Base-by-base conservation (phyloP, 2,888 invertebrate genomes). In the Sphaeridia pumilis region DNA sequence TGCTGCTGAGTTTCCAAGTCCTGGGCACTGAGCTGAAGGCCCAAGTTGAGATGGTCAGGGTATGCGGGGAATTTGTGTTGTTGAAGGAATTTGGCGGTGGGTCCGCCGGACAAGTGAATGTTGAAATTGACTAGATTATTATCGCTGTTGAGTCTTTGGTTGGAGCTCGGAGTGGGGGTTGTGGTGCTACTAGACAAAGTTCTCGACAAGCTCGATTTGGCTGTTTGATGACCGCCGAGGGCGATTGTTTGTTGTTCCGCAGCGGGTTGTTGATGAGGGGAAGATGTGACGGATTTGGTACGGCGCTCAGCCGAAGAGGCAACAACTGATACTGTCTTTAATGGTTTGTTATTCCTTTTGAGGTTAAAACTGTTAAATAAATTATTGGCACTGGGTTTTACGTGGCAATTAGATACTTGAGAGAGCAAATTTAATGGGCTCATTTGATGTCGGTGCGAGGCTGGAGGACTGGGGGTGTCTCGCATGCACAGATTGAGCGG, bases 401-500 rank as follows among this genome's bases (percentile, higher is more conserved):
- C 36, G 14, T 21, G 5, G 14, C 47, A 20, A 22, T 17, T 42
- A 22, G 27, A 14, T 5, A 35, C 14, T 2, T 24, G 5, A 4
- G 47, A 36, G 27, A 49, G 42, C 7, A 42, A 20, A 42, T 49
- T 41, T 10, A 31, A 20, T 21, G 27, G 38, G 26, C 17, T 28
- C 10, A 44, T 24, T 27, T 12, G 52, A 38, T 17, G 24, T n/a
- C 20, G 22, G 31, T 10, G 14, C 31, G 14, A 31, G 10, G 35
- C 48, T 21, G n/a, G n/a, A n/a, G n/a, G n/a, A n/a, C n/a, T n/a
- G n/a, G n/a, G n/a, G n/a, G 45, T 34, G 47, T 65, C 65, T 10
- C 63, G 36, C 22, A 64, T 45, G 38, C 64, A 64, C 17, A 64
- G 45, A 46, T 64, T 64, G 4, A 64, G 46, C 1, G 64, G 64